These are phyloP conservation scores for Cerastis leucographa DNA, from an alignment of 2,888 invertebrate species.

Conservation along the genomic window DNA sequence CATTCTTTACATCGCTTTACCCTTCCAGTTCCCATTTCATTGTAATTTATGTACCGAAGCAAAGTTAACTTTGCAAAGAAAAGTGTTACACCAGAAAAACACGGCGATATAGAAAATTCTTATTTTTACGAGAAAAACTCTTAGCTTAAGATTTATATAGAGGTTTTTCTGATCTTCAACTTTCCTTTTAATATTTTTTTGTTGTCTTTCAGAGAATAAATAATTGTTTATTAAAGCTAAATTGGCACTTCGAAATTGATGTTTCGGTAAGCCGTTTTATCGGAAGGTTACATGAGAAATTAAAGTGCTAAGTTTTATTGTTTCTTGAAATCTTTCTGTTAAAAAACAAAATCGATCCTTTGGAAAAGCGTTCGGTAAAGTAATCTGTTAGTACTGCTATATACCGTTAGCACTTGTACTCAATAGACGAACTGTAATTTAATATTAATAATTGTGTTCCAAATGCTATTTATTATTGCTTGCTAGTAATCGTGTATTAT, in stretches of 20 bases:
- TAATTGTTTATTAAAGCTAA: constrained; percentile 38
- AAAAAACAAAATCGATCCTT: neutral
- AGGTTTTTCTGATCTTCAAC: constrained; percentile 57
- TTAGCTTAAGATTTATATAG: constrained; percentile 44
- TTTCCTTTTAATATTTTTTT: constrained; percentile 58
- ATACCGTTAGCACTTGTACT: too few relatives aligned
- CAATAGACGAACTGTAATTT: too few relatives aligned
- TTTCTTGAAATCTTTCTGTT: neutral
- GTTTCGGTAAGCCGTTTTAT: constrained; percentile 51
- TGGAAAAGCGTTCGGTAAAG: neutral
- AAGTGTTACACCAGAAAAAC: constrained; percentile 56
- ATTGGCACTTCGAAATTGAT: constrained; percentile 42
- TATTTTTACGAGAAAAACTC: constrained; percentile 62
- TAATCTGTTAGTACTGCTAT: too few relatives aligned
- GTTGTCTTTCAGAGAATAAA: constrained; percentile 52
- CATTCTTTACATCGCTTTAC: constrained; percentile 30
- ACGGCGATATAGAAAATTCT: constrained; percentile 44
- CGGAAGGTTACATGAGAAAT: neutral
- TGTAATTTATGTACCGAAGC: constrained; percentile 57
- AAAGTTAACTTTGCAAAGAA: constrained; percentile 54
- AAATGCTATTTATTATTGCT: too few relatives aligned
- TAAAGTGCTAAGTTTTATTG: neutral
- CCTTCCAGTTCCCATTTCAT: constrained; percentile 39
- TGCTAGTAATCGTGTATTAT: too few relatives aligned
- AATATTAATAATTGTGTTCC: too few relatives aligned